A percentile compares a stretch with the other conserved stretches of the same genome.
These are phyloP conservation scores for Amiota mariae DNA, from an alignment of 2,888 invertebrate genomes.

Conservation along the genomic window DNA sequence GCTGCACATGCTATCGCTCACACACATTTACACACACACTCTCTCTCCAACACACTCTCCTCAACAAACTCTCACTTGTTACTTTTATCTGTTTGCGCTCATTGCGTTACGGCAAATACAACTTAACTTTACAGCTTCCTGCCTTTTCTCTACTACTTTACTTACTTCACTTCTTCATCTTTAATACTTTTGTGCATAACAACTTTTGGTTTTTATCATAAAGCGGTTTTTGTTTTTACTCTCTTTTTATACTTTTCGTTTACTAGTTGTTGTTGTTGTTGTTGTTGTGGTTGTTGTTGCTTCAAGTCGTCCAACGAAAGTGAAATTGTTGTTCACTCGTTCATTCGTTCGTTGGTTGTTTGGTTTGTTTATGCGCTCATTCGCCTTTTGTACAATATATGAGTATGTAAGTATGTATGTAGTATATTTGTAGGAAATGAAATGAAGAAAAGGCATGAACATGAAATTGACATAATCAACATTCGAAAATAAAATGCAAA, in stretches of 20 bases:
- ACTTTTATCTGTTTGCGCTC: neutral
- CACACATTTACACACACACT: neutral
- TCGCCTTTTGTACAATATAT: slow-evolving; percentile 31
- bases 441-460: slow-evolving; percentile 58
- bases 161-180: no score
- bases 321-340: slow-evolving; percentile 54
- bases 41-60: neutral
- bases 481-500: slow-evolving; percentile 32
- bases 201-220: slow-evolving; percentile 19
- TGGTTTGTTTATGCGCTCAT: slow-evolving; percentile 34
- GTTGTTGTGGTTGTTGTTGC: slow-evolving; percentile 51
- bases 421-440: slow-evolving; percentile 56
- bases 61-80: neutral
- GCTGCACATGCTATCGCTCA: neutral
- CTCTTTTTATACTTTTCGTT: slow-evolving; percentile 24
- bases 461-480: slow-evolving; percentile 67
- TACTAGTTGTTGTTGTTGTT: slow-evolving; percentile 3
- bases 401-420: neutral
- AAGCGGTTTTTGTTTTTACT: slow-evolving; percentile 8
- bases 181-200: neutral
- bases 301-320: slow-evolving; percentile 66
- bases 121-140: neutral
- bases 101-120: neutral
- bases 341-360: slow-evolving; percentile 10
- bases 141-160: neutral